These are phyloP conservation scores for Macroglossus sobrinus DNA, from an alignment of 2,113 vertebrate species.

Conservation along the genomic window DNA sequence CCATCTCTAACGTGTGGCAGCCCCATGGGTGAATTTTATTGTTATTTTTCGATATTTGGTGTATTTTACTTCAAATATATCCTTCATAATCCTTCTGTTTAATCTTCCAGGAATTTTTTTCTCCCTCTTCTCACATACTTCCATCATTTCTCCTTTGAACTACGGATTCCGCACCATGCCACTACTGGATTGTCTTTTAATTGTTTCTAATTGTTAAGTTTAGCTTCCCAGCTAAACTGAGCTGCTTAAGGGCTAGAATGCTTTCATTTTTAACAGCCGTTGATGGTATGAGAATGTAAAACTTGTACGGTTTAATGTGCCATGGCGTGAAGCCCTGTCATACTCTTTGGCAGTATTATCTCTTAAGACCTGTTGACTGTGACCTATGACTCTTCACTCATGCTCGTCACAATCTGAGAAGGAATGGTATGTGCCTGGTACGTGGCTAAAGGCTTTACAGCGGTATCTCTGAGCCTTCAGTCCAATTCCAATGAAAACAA, in stretches of 20 bases:
- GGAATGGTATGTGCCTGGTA: not conserved
- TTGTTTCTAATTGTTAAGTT: not conserved
- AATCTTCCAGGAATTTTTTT: not conserved
- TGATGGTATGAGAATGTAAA: not conserved
- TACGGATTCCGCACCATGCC: no score
- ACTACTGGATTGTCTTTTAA: not conserved
- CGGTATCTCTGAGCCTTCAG: not conserved
- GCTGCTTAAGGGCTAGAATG: not conserved
- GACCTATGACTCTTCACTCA: not conserved
- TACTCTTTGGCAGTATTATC: accelerated
- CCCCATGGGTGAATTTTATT: not conserved
- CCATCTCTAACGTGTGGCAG: not conserved
- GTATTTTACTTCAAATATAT: not conserved
- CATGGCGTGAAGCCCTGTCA: not conserved
- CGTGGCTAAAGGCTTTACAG: not conserved
- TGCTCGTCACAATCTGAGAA: no score
- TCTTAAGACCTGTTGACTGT: not conserved
- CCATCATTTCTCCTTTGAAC: not conserved
- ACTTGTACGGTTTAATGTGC: not conserved
- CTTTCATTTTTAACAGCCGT: not conserved
- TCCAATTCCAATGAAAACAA: not conserved
- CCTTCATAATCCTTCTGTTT: not conserved
- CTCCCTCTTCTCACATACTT: not conserved
- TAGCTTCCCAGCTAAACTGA: not conserved
- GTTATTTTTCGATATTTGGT: not conserved